Evolutionary conservation across 2,888 invertebrate genomes (phyloP).

Genomic region (Cantharis nigra): DNA sequence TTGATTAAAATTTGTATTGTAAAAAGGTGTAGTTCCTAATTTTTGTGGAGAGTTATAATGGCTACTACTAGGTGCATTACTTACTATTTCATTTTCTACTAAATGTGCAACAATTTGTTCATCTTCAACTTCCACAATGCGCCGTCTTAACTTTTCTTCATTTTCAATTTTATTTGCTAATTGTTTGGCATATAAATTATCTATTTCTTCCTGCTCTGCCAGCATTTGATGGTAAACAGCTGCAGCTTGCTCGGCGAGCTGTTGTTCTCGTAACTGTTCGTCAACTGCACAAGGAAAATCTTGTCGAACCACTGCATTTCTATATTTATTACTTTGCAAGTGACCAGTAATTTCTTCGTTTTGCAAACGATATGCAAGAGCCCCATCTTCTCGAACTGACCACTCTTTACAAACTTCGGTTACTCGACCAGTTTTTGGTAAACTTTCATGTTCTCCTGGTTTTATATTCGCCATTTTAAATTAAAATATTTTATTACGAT

Average conservation of each 20-base stretch:
- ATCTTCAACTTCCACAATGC: slow-evolving; percentile 60
- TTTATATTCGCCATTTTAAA: slow-evolving; percentile 26
- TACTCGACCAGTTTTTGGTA: slow-evolving; percentile 69
- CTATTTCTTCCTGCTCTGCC: slow-evolving; percentile 72
- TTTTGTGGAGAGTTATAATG: slow-evolving; percentile 37
- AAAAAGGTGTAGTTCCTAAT: slow-evolving; percentile 37
- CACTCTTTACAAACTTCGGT: slow-evolving; percentile 81
- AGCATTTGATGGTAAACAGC: slow-evolving; percentile 63
- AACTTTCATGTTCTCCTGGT: slow-evolving; percentile 58
- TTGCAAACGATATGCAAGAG: slow-evolving; percentile 78
- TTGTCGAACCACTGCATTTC: slow-evolving; percentile 77
- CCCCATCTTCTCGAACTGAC: slow-evolving; percentile 83
- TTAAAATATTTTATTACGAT: not conserved
- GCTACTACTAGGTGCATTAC: slow-evolving; percentile 13
- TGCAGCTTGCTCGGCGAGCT: slow-evolving; percentile 67
- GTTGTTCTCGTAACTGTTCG: slow-evolving; percentile 73
- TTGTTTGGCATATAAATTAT: slow-evolving; percentile 68
- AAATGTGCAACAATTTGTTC: slow-evolving; percentile 58
- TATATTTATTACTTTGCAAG: slow-evolving; percentile 73
- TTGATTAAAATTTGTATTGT: slow-evolving; percentile 33
- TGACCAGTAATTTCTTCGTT: slow-evolving; percentile 82
- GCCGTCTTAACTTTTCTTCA: slow-evolving; percentile 59
- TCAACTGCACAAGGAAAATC: slow-evolving; percentile 77
- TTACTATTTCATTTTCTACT: slow-evolving; percentile 7
- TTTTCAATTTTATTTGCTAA: slow-evolving; percentile 68